Base-by-base conservation (phyloP, 2,113 vertebrate species). In the Antechinus flavipes region DNA sequence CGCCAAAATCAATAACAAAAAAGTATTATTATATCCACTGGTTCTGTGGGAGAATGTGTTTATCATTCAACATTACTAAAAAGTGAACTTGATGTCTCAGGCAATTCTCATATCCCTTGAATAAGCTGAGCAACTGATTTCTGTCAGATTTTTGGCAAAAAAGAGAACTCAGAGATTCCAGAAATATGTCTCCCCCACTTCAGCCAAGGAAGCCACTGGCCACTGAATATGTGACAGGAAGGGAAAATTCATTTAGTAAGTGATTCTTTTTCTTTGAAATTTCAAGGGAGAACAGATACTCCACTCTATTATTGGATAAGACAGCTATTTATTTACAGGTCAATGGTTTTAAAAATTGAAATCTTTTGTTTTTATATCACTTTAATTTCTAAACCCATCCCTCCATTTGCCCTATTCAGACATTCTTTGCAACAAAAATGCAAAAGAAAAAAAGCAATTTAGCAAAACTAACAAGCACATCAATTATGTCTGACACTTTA, bases 31-130 rank as follows among this genome's bases (percentile, higher is more conserved):
- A 91, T 55, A 94, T 47, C 19, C 58, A 95, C 90, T 47, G 52
- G 89, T 96, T 96, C 35, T 26, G 11, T 23, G 0, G 55, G 90
- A 61, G 95, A 93, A 95, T 92, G 2, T 14, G 68, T 90, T 93
- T 93, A 53, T 12, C 27, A 89, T 35, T 50, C 26, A 61, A 16
- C 8, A 54, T 2, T 35, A 68, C 27, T 61, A 68, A 56, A 68
- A 0, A 27, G 58, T 68, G 10, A 35, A 24, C 47, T 54, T 1
- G 56, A 84, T 93, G 54, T 23, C 54, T 0, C 90, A 84, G 27
- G 9, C 1, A 95, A 68, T 68, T 12, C 61, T 35, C 61, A 35
- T 27, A 68, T 68, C 11, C 27, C 30, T 12, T 35, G 30, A 68
- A 11, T 68, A 35, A 68, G 61, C 11, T 35, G 27, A 68, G 30